These are phyloP conservation scores for Stenichneumon culpator DNA, from an alignment of 2,888 invertebrate genomes.

Conservation along the genomic window DNA sequence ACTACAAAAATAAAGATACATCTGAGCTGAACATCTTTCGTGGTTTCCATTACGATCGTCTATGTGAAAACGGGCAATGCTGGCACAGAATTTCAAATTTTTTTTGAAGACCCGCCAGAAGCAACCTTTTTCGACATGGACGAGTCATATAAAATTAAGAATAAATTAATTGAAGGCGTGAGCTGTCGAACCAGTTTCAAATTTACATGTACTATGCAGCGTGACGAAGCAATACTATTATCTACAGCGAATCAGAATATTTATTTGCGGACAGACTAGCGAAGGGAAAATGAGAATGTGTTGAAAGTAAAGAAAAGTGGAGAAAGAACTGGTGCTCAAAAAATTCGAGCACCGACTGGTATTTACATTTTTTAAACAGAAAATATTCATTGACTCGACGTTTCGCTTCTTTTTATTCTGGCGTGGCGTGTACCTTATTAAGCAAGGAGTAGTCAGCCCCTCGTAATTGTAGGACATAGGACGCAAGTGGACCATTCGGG, in stretches of 20 bases:
- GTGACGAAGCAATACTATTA: constrained; percentile 34
- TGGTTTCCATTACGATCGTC: background rate
- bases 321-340: background rate
- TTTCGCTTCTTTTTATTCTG: constrained; percentile 73
- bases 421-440: constrained; percentile 88
- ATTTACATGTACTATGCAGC: constrained; percentile 31
- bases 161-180: constrained; percentile 9
- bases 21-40: background rate
- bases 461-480: constrained; percentile 92
- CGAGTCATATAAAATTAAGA: background rate
- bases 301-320: background rate
- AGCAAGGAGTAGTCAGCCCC: constrained; percentile 87
- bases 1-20: background rate
- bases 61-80: background rate
- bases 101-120: background rate
- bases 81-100: background rate
- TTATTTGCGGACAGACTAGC: constrained; percentile 37
- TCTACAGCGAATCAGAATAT: background rate
- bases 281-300: constrained; percentile 22
- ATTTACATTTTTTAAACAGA: background rate
- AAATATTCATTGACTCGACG: constrained; percentile 4
- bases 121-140: background rate
- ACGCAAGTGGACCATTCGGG: constrained; percentile 94
- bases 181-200: constrained; percentile 56
- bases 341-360: background rate